Conservation (phyloP, 2,888 invertebrate genomes). For the Craniophora ligustri region DNA sequence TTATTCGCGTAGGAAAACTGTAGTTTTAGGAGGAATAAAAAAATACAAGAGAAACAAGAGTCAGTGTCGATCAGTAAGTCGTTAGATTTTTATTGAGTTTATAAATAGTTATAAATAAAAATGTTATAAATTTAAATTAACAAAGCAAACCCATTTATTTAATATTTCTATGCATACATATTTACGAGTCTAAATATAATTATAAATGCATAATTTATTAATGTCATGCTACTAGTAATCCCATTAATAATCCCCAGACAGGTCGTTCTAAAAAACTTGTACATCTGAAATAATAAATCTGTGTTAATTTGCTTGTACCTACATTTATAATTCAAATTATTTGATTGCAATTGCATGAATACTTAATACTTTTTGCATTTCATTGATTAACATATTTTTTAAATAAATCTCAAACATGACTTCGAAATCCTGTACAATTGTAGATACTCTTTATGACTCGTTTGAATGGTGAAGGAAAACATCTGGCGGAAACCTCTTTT, state of each 20-base stretch:
- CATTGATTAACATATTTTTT: constrained; percentile 40
- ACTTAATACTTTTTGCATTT: constrained; percentile 49
- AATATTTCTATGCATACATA: too few species aligned
- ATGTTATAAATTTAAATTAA: not conserved
- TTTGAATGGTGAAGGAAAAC: too few species aligned
- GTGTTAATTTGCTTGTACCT: constrained; percentile 22
- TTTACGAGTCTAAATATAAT: too few species aligned
- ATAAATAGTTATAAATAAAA: constrained; percentile 6
- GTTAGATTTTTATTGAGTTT: constrained; percentile 2
- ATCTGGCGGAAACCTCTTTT: too few species aligned
- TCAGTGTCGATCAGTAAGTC: too few species aligned
- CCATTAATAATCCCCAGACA: constrained; percentile 31
- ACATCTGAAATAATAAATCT: constrained; percentile 24
- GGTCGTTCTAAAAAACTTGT: constrained; percentile 20
- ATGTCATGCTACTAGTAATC: constrained; percentile 1
- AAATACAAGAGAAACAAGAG: too few species aligned
- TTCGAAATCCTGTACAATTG: too few species aligned
- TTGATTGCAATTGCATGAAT: constrained; percentile 42
- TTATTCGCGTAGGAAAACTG: too few species aligned
- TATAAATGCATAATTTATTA: not conserved
- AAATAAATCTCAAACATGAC: too few species aligned
- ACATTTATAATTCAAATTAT: constrained; percentile 32
- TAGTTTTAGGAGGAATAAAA: too few species aligned
- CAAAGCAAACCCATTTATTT: not conserved
- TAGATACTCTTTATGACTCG: too few species aligned